phyloP scores from a whole-genome alignment of 2,113 vertebrate species.

The Myrmecobius fasciatus region DNA sequence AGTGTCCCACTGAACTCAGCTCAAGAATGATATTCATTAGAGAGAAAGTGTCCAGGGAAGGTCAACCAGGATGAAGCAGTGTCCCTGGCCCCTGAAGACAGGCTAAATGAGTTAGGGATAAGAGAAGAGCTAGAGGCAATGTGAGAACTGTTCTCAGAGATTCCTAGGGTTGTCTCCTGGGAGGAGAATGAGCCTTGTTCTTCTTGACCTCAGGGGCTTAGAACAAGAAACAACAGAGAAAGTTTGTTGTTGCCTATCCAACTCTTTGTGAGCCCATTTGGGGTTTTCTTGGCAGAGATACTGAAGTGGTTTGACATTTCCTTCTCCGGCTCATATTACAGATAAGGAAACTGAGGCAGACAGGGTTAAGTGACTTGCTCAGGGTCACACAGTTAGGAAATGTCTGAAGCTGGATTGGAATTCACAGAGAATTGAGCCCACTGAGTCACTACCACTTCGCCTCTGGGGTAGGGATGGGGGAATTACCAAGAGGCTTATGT shows the following conservation, averaged over 20 bases:
- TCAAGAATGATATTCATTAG: background rate
- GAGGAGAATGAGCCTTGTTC: background rate
- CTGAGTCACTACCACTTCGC: background rate
- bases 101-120: background rate
- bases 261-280: background rate
- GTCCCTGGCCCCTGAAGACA: background rate
- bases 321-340: background rate
- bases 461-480: background rate
- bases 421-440: background rate
- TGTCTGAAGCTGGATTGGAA: background rate
- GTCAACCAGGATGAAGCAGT: background rate
- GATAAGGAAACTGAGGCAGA: background rate
- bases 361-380: background rate
- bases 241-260: background rate
- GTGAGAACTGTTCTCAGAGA: background rate
- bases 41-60: background rate
- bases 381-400: background rate
- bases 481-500: background rate
- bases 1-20: background rate
- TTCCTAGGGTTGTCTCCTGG: background rate
- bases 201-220: rapidly evolving
- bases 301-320: background rate
- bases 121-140: background rate
- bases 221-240: background rate
- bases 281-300: background rate